A percentile compares a stretch with the other conserved stretches of the same genome.
These are phyloP conservation scores for Drosophila ananassae DNA, from an alignment of 1,140 invertebrate species.

Conservation along the genomic window DNA sequence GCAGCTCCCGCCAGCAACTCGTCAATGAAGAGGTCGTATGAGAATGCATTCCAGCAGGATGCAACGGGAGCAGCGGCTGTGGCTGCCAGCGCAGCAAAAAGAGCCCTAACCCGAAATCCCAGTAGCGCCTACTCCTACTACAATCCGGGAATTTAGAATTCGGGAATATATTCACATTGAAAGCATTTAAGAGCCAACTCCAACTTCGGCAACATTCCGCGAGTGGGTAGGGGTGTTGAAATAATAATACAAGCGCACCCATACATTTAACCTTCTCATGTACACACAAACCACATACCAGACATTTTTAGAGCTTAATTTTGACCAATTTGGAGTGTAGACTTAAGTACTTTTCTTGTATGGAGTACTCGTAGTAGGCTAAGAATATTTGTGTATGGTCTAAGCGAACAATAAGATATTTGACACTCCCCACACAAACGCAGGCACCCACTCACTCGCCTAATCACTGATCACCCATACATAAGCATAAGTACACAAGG, in stretches of 20 bases:
- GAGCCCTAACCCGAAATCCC: slow-evolving; percentile 67
- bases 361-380: slow-evolving; percentile 57
- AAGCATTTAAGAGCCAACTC: slow-evolving; percentile 26
- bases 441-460: slow-evolving; percentile 31
- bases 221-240: slow-evolving; percentile 23
- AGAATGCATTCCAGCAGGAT: slow-evolving; percentile 82
- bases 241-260: slow-evolving; percentile 12
- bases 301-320: slow-evolving; percentile 72
- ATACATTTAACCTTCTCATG: slow-evolving; percentile 36
- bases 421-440: slow-evolving; percentile 30
- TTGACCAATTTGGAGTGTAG: slow-evolving; percentile 46
- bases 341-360: slow-evolving; percentile 65
- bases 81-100: slow-evolving; percentile 72
- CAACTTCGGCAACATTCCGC: slow-evolving; percentile 62
- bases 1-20: slow-evolving; percentile 16
- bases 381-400: slow-evolving; percentile 72
- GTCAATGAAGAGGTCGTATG: slow-evolving; percentile 81
- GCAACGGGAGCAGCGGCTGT: slow-evolving; percentile 58
- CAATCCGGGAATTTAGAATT: slow-evolving; percentile 71
- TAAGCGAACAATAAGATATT: slow-evolving; percentile 62
- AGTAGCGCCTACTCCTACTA: slow-evolving; percentile 71
- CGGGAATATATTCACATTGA: neutral
- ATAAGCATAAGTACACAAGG: slow-evolving; percentile 31
- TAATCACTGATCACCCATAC: slow-evolving; percentile 34
- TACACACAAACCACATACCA: slow-evolving; percentile 41